A percentile compares a stretch with the other conserved stretches of the same genome.
Conservation (phyloP, 2,113 vertebrate genomes). For the Phrynocephalus versicolor region DNA sequence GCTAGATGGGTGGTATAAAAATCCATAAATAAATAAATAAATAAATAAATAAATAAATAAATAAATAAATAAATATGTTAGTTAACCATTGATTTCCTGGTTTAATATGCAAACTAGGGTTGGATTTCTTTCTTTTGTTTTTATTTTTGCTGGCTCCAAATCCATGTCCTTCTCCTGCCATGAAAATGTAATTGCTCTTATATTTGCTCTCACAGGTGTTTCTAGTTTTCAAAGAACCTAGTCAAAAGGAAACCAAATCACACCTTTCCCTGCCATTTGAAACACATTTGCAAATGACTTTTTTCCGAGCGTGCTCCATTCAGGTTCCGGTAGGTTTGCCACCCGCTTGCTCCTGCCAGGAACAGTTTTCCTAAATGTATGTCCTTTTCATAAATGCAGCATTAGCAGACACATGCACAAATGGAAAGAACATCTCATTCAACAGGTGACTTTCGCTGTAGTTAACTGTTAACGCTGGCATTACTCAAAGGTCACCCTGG, state of each 20-base stretch:
- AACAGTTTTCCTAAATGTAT: constrained; percentile 29
- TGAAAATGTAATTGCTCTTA: constrained; percentile 51
- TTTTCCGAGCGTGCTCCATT: constrained; percentile 29
- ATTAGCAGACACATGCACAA: neutral
- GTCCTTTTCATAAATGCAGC: constrained; percentile 37
- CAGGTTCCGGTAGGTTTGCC: neutral
- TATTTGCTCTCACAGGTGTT: constrained; percentile 60
- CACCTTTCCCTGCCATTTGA: neutral
- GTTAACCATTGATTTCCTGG: neutral
- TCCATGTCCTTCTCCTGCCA: constrained; percentile 16
- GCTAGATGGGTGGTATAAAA: no score
- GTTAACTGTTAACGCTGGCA: constrained; percentile 18
- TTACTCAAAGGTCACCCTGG: neutral
- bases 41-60: no score
- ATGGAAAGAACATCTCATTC: constrained; percentile 11
- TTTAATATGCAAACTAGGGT: neutral
- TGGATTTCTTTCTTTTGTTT: neutral
- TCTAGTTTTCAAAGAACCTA: constrained; percentile 19
- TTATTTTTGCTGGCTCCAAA: constrained; percentile 18
- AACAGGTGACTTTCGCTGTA: constrained; percentile 15
- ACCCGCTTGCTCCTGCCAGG: constrained; percentile 27
- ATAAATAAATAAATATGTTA: neutral
- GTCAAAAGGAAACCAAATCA: constrained; percentile 26
- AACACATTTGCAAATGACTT: constrained; percentile 37
- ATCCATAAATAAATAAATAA: no score